Base-by-base conservation (phyloP, 2,113 vertebrate species). In the Tretioscincus oriximinensis region DNA sequence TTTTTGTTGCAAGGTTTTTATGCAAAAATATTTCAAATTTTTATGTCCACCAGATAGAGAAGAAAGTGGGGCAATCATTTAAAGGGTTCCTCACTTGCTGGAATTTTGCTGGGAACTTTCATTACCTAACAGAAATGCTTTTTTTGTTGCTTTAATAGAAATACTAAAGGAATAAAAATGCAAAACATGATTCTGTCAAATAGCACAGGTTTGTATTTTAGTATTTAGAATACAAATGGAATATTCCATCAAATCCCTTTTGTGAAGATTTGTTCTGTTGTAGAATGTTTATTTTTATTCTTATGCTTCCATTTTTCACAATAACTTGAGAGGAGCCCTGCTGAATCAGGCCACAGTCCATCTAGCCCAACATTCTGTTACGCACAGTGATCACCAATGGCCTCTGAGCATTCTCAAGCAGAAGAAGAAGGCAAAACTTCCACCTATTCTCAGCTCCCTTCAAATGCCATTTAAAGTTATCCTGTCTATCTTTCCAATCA, bases 71-170 rank as follows among this genome's bases (percentile, higher is more conserved):
- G 54, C 2, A 58, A 16, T 14, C 63, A n/a, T 7, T 7, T 9
- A 8, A 64, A 16, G 26, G 8, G 5, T n/a, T 8, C 63, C 14
- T 64, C 22, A 64, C 8, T 26, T n/a, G 22, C 63, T 64, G 7
- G 26, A 64, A 9, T 10, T 64, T n/a, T 64, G 87, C 88, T 87
- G 90, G 86, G 88, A 92, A 85, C 60, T 84, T 87, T 85, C 83
- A 86, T 73, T 89, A 87, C 88, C 81, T 85, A 54, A 82, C 84
- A 84, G 84, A 86, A 90, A 81, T 73, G 69, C 54, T 87, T 89
- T 86, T 78, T 85, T 49, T 49, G 10, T 54, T 54, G 67, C 89
- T 85, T 82, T 84, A 87, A 73, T 64, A 87, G 82, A 83, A 77
- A 88, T 31, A 76, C 83, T 74, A 80, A 71, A 84, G 79, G 86